Evolutionary conservation across 1,140 invertebrate species (phyloP).

Genomic region (Pseudomyrmex sp.): DNA sequence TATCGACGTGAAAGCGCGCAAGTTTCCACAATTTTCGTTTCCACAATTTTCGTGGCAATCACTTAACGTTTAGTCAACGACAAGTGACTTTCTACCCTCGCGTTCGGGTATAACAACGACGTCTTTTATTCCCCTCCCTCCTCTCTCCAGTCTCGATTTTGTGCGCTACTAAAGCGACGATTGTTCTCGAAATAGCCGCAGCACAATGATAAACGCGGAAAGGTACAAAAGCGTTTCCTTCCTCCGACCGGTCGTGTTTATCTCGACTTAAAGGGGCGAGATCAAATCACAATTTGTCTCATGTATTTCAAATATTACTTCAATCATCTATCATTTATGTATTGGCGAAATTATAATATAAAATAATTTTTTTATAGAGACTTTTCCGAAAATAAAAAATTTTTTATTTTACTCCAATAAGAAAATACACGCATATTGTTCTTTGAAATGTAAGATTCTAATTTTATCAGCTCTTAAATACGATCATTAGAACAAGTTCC

Average conservation of each 20-base stretch:
- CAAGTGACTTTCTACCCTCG: constrained; percentile 3
- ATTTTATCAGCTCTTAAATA: background rate
- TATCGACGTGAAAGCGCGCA: background rate
- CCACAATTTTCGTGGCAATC: constrained; percentile 1
- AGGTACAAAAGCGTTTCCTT: constrained; percentile 19
- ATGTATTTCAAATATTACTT: background rate
- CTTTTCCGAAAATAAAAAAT: background rate
- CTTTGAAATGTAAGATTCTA: background rate
- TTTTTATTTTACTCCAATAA: background rate
- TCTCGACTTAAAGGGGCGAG: constrained; percentile 23
- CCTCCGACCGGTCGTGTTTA: constrained; percentile 5
- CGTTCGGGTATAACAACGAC: constrained; percentile 41
- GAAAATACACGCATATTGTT: background rate
- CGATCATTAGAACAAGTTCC: background rate
- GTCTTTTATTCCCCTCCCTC: constrained; percentile 12
- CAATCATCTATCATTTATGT: background rate
- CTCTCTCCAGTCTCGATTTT: constrained; percentile 25
- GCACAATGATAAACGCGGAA: constrained; percentile 44
- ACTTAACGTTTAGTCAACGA: constrained; percentile 45
- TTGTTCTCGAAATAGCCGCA: constrained; percentile 50
- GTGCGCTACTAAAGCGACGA: constrained; percentile 31
- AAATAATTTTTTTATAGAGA: too few relatives aligned
- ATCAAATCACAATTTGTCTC: constrained; percentile 1
- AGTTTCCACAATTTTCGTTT: constrained; percentile 31
- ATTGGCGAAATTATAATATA: background rate